Conservation (phyloP, 2,888 invertebrate species). For the Argyra leucocephala region DNA sequence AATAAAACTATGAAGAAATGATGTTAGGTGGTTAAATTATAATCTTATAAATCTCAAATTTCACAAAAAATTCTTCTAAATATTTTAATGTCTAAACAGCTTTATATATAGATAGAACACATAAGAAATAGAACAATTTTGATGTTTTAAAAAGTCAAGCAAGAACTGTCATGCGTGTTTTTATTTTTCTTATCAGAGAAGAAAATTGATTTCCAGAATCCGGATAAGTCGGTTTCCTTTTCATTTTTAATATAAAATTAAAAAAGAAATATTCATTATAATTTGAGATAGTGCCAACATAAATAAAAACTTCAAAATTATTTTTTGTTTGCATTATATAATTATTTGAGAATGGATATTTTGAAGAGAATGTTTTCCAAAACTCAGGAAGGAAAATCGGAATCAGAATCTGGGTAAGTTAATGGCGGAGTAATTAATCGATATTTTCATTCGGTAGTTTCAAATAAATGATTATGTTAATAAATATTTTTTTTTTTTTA, state of each 20-base stretch:
- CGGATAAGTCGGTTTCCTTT: background rate
- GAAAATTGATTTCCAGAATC: background rate
- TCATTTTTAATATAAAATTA: background rate
- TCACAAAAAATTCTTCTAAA: too few relatives aligned
- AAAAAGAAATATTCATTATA: background rate
- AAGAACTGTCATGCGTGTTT: background rate
- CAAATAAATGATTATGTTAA: too few relatives aligned
- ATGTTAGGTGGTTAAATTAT: too few relatives aligned
- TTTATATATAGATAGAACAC: too few relatives aligned
- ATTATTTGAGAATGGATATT: slow-evolving; percentile 27
- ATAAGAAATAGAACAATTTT: too few relatives aligned
- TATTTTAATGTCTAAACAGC: too few relatives aligned
- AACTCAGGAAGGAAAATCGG: slow-evolving; percentile 26
- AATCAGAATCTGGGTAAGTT: slow-evolving; percentile 20
- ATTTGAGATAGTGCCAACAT: too few relatives aligned
- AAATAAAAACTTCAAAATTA: too few relatives aligned
- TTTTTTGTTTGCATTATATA: background rate
- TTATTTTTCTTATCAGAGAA: background rate
- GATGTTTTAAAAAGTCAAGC: background rate
- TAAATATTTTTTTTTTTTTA: too few relatives aligned
- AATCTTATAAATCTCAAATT: too few relatives aligned
- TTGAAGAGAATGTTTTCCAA: slow-evolving; percentile 33
- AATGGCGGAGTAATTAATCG: background rate
- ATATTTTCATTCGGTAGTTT: too few relatives aligned
- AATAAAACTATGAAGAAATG: too few relatives aligned